Base-by-base conservation (phyloP, 1,140 invertebrate genomes). In the Trissolcus basalis region DNA sequence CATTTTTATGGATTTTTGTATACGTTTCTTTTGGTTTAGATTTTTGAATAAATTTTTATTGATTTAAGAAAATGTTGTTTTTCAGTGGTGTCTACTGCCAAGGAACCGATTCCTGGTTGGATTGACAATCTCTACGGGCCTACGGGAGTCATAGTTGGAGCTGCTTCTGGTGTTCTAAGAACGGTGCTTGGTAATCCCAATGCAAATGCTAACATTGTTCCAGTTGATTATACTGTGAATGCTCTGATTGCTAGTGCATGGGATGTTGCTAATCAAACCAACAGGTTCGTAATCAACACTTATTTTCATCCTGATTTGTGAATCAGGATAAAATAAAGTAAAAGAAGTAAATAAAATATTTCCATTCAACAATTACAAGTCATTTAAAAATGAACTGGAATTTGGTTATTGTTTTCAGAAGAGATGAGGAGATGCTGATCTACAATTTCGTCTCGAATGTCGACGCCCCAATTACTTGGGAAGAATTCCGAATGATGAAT, bases 61-160 rank as follows among this genome's bases (percentile, higher is more conserved):
- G n/a, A 11, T 39, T 9, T 8, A 39, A 39, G 9, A 39, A 39
- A 39, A 39, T 47, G 32, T 61, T 90, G 78, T 33, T 64, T 50
- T 16, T 11, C 82, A 90, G 94, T 96, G 53, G 91, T 93, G 44
- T 92, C 93, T 35, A 91, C 92, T 32, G 93, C 92, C 85, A 90
- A 91, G 71, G 94, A 96, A 82, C 91, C 91, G 51, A 79, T 91
- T 36, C 81, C 86, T 44, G 93, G 94, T 39, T 96, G 94, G 94
- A 93, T 94, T 51, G 94, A 96, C 83, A 96, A 95, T 86, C 89
- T 92, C 53, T 94, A 94, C 86, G 94, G 94, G 47, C 91, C 94
- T 49, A 93, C 92, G 80, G 93, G 90, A 48, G 82, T 91, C 32
- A 83, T 87, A 45, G 87, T 89, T 32, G 88, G 87, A 41, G 83